phyloP scores from a whole-genome alignment of 2,888 invertebrate genomes.

The Alloplasta piceator region DNA sequence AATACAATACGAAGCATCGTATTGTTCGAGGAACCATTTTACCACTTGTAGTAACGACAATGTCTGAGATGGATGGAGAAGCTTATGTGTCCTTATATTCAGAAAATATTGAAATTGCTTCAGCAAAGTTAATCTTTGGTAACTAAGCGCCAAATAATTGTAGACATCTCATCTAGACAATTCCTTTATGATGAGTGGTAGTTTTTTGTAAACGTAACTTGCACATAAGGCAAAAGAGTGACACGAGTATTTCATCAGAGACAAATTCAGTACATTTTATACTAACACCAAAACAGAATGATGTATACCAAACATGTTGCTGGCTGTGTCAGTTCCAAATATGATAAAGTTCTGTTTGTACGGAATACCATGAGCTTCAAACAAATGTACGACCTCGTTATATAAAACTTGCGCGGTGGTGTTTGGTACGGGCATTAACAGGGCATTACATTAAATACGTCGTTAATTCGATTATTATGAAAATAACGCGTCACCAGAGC shows the following conservation, averaged over 20 bases:
- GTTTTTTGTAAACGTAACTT: constrained; percentile 71
- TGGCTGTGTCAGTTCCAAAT: background rate
- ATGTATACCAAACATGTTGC: constrained; percentile 1
- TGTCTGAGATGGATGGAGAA: constrained; percentile 72
- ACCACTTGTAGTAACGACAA: constrained; percentile 70
- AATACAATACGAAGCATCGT: background rate
- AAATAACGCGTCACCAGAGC: background rate
- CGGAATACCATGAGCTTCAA: background rate
- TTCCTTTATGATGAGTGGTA: constrained; percentile 72
- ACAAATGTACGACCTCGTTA: background rate
- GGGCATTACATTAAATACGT: too few relatives aligned
- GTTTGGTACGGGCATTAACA: background rate
- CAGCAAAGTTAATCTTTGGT: constrained; percentile 69
- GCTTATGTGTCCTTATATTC: constrained; percentile 71
- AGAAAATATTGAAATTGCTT: constrained; percentile 72
- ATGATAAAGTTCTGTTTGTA: background rate
- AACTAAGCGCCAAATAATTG: constrained; percentile 71
- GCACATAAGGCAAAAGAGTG: constrained; percentile 75
- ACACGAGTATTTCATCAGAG: constrained; percentile 73
- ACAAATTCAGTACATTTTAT: constrained; percentile 26
- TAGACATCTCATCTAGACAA: constrained; percentile 73
- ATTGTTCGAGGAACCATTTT: constrained; percentile 57
- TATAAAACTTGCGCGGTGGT: background rate
- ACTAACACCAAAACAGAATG: background rate
- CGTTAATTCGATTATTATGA: background rate